Base-by-base conservation (phyloP, 2,797 vertebrate genomes). In the Enteromius paludinosus region DNA sequence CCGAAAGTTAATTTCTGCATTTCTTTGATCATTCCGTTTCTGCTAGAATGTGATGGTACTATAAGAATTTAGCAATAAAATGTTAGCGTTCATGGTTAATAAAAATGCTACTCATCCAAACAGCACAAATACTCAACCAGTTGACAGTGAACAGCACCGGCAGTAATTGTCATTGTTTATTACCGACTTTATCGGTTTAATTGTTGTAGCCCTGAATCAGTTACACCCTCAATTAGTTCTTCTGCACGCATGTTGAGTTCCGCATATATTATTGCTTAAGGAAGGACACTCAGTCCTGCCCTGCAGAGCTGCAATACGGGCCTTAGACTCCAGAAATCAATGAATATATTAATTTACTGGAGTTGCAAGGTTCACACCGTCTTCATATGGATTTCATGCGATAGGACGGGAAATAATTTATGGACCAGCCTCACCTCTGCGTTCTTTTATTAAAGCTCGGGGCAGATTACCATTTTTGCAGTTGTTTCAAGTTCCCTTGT, bases 291-390 rank as follows among this genome's bases (percentile, higher is more conserved):
- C 17, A 11, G n/a, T 28, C 33, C 33, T 74, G 56, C 20, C 18
- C 8, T 43, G 17, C 38, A 61, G 54, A 43, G n/a, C 68, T 77
- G 54, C 18, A 43, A 23, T 47, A 49, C 0, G 6, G 68, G 64
- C n/a, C 12, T 65, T 23, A 68, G 62, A 66, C 62, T 71, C 28
- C 35, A 74, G 62, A 85, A 84, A 65, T 86, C 82, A 80, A 52
- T 87, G 80, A 65, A 84, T 84, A 86, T 81, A 86, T 87, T 76
- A 83, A 85, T 85, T 86, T 84, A 72, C 83, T 76, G 45, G 78
- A 78, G 65, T 83, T 81, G 70, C 78, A 75, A 61, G 73, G 87
- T 87, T 83, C 85, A 88, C 70, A 45, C 71, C 41, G 79, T 73
- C 80, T 79, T 77, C 70, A 43, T 85, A 66, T 47, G 38, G 56